A percentile compares a stretch with the other conserved stretches of the same genome.
Evolutionary conservation across 2,888 invertebrate genomes (phyloP).

Genomic region (Epinotia bilunana): DNA sequence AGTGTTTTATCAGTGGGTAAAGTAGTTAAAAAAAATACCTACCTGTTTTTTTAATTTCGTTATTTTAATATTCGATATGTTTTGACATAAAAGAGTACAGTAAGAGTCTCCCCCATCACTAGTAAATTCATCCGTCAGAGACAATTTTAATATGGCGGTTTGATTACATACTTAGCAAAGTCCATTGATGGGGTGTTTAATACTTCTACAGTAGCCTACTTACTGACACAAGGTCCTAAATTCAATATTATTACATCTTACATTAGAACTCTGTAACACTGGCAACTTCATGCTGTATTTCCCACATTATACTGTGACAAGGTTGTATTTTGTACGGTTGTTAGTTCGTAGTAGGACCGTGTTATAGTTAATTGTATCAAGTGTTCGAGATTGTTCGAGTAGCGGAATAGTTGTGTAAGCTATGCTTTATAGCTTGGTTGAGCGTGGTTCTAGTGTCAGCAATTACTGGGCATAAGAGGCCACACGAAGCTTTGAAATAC

Average conservation of each 20-base stretch:
- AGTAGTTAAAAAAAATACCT: too few species aligned
- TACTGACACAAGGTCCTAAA: slow-evolving; percentile 9
- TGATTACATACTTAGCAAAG: too few species aligned
- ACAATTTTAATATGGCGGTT: too few species aligned
- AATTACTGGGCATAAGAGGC: not conserved
- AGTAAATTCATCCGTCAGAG: too few species aligned
- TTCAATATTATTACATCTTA: not conserved
- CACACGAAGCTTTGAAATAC: too few species aligned
- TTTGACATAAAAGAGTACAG: too few species aligned
- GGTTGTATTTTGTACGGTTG: not conserved
- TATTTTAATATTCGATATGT: too few species aligned
- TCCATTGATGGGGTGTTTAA: too few species aligned
- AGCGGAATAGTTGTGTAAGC: slow-evolving; percentile 38
- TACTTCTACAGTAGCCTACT: not conserved
- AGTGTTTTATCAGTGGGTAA: too few species aligned
- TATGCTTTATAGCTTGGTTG: slow-evolving; percentile 14
- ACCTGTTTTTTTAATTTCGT: too few species aligned
- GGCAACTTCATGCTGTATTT: not conserved
- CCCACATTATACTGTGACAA: not conserved
- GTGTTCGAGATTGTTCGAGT: slow-evolving; percentile 38
- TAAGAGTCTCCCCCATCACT: too few species aligned
- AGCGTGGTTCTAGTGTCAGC: slow-evolving; percentile 18
- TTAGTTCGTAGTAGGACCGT: not conserved
- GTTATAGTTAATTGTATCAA: slow-evolving; percentile 1
- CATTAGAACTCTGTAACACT: slow-evolving; percentile 11